Conservation (phyloP, 2,113 vertebrate genomes). For the Cyphomyrus plagiostoma region DNA sequence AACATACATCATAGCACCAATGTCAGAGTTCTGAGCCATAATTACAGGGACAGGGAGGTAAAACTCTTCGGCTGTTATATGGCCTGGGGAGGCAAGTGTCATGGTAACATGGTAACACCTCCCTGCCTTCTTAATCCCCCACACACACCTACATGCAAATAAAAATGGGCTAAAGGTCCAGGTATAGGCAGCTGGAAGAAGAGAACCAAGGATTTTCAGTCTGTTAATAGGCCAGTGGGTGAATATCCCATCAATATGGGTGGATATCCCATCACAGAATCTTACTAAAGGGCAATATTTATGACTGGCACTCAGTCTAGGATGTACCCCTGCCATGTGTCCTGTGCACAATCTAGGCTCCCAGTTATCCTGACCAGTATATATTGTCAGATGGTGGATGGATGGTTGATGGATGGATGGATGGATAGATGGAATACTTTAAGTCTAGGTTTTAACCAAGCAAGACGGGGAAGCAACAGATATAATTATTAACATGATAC, state of each 20-base stretch:
- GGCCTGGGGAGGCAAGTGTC: neutral
- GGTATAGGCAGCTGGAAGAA: conserved; percentile 1
- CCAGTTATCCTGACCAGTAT: neutral
- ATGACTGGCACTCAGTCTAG: neutral
- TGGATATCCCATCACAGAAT: too few relatives aligned
- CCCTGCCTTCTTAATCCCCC: neutral
- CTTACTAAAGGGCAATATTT: neutral
- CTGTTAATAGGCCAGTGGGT: neutral
- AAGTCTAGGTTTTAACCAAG: neutral
- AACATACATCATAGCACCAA: conserved; percentile 47
- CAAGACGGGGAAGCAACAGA: neutral
- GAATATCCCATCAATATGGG: neutral
- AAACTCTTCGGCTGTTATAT: neutral
- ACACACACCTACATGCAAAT: conserved; percentile 17
- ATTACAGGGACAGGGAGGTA: neutral
- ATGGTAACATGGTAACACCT: neutral
- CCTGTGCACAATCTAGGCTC: neutral
- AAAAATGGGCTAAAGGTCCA: conserved; percentile 37
- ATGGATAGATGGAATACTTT: neutral
- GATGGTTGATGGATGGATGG: neutral
- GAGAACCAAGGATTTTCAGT: neutral
- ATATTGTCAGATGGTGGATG: neutral
- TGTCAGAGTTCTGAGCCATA: neutral
- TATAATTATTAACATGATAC: conserved; percentile 18
- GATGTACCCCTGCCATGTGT: neutral